Evolutionary conservation across 2,113 vertebrate genomes (phyloP).

Genomic region (Scomber colias): DNA sequence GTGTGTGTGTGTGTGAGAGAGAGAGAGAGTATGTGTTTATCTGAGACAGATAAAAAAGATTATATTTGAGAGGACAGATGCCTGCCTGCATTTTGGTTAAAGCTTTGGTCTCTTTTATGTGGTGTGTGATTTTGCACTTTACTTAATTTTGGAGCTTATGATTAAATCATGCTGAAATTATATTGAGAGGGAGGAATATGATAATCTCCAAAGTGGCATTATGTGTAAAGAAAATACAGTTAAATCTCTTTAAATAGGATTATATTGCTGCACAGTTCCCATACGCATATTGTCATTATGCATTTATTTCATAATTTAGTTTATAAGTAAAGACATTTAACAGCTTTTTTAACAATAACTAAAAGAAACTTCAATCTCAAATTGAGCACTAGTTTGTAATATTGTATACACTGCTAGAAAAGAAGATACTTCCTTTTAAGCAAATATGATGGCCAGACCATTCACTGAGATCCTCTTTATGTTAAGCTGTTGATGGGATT

Average conservation of each 20-base stretch:
- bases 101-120: conserved; percentile 10
- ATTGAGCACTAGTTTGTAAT: neutral
- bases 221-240: neutral
- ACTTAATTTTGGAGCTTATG: neutral
- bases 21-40: neutral
- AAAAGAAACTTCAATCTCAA: conserved; percentile 10
- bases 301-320: neutral
- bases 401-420: neutral
- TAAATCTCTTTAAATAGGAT: neutral
- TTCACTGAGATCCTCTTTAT: conserved; percentile 66
- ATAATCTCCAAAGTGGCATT: neutral
- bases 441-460: conserved; percentile 29
- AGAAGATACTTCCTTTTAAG: conserved; percentile 37
- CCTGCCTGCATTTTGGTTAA: conserved; percentile 3
- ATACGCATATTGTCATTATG: neutral
- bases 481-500: conserved; percentile 73
- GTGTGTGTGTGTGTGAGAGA: neutral
- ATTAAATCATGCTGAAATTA: neutral
- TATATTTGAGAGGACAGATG: neutral
- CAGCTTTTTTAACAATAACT: neutral
- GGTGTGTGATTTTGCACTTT: neutral
- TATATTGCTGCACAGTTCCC: neutral
- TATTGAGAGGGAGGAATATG: neutral
- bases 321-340: neutral
- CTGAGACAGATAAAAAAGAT: conserved; percentile 13